Evolutionary conservation across 2,888 invertebrate species (phyloP).

Genomic region (Mesorhabditis belari): DNA sequence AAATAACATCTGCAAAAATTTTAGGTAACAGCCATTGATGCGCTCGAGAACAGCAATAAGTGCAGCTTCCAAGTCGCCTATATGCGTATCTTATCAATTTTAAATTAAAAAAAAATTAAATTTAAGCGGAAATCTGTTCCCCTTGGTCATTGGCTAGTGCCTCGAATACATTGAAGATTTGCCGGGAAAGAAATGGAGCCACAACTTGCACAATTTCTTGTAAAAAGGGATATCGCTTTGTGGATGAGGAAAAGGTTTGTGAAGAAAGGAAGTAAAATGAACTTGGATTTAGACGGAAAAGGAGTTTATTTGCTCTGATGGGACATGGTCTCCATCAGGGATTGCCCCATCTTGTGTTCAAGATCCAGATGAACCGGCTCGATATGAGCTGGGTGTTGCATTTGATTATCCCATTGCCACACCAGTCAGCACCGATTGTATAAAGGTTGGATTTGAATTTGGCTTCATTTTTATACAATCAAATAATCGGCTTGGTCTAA

Average conservation of each 20-base stretch:
- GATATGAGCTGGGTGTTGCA: conserved; percentile 48
- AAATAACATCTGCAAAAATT: background rate
- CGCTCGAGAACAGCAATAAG: conserved; percentile 45
- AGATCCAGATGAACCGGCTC: conserved; percentile 59
- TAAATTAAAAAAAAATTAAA: background rate
- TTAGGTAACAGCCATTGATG: conserved; percentile 45
- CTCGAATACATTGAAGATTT: conserved; percentile 65
- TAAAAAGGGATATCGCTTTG: conserved; percentile 42
- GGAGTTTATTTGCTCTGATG: conserved; percentile 52
- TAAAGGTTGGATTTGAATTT: conserved; percentile 36
- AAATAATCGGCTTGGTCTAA: too few species aligned
- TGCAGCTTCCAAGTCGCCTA: conserved; percentile 53
- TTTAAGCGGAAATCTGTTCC: conserved; percentile 64
- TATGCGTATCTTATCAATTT: conserved; percentile 29
- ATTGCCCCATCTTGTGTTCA: conserved; percentile 91
- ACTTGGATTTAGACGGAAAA: conserved; percentile 8
- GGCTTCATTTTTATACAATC: too few species aligned
- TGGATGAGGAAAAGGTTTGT: conserved; percentile 26
- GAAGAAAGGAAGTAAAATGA: background rate
- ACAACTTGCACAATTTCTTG: conserved; percentile 56
- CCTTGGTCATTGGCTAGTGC: conserved; percentile 87
- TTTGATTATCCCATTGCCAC: conserved; percentile 41
- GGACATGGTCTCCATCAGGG: conserved; percentile 77
- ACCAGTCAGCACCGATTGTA: conserved; percentile 41
- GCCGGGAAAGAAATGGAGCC: conserved; percentile 65